Evolutionary conservation across 2,797 vertebrate species (phyloP).

Genomic region (Anabas testudineus): DNA sequence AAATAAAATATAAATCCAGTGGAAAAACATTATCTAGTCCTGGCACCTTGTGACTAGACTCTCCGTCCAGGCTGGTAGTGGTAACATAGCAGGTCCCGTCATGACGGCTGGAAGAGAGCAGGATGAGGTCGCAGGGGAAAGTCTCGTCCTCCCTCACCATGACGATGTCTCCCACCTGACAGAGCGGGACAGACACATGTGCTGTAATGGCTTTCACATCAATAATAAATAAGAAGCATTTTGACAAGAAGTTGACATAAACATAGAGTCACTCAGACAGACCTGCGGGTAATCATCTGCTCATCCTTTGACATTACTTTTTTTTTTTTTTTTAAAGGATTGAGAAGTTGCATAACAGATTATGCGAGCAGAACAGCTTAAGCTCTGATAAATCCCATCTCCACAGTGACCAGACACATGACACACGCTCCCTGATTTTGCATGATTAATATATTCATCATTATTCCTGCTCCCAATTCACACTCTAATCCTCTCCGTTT

Average conservation of each 20-base stretch:
- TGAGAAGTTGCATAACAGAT: constrained; percentile 82
- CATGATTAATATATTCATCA: constrained; percentile 82
- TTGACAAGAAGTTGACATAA: neutral
- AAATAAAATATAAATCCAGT: neutral
- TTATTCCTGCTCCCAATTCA: constrained; percentile 77
- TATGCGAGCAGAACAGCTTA: constrained; percentile 80
- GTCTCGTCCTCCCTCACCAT: constrained; percentile 96
- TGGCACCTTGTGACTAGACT: constrained; percentile 96
- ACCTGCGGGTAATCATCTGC: constrained; percentile 47
- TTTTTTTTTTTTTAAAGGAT: constrained; percentile 58
- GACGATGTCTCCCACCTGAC: constrained; percentile 96
- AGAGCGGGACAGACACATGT: constrained; percentile 19
- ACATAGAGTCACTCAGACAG: constrained; percentile 43
- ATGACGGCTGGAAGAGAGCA: constrained; percentile 92
- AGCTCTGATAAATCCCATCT: constrained; percentile 75
- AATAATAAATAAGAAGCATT: constrained; percentile 41
- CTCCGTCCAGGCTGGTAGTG: constrained; percentile 96
- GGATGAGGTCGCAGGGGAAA: constrained; percentile 97
- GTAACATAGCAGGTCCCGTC: constrained; percentile 99
- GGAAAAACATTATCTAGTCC: neutral
- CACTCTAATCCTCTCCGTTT: constrained; percentile 74
- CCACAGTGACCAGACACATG: constrained; percentile 75
- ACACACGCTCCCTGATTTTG: constrained; percentile 75
- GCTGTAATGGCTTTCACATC: constrained; percentile 16
- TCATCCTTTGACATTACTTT: constrained; percentile 54